Percentiles rank a stretch among this genome's conserved stretches.
Conservation (phyloP, 2,888 invertebrate genomes). For the Hipparchia sbordonii region DNA sequence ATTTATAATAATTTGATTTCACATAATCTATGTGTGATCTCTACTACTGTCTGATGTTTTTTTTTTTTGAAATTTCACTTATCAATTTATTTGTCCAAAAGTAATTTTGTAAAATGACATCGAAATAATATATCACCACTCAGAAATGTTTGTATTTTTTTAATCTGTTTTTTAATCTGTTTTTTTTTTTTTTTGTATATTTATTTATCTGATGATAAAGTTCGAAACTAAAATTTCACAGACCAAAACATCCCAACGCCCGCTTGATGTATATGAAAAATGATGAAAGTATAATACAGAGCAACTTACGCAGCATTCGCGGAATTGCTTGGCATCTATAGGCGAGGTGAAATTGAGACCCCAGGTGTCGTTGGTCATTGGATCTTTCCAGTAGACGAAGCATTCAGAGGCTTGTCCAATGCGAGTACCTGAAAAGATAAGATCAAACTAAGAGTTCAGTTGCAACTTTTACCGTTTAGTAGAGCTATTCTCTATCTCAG, state of each 20-base stretch:
- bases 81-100: no score
- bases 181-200: no score
- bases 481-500: background rate
- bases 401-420: constrained; percentile 99
- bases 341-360: constrained; percentile 99
- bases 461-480: background rate
- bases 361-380: constrained; percentile 98
- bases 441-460: no score
- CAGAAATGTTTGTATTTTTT: background rate
- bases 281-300: constrained; percentile 9
- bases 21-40: background rate
- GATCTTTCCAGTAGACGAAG: constrained; percentile 99
- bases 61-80: no score
- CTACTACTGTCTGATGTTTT: no score
- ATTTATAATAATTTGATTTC: no score
- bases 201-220: background rate
- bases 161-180: background rate
- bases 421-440: constrained; percentile 89
- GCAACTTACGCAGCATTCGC: constrained; percentile 96
- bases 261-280: constrained; percentile 17
- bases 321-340: constrained; percentile 98
- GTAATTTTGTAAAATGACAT: no score
- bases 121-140: no score
- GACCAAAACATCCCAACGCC: background rate
- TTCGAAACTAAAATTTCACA: background rate